Conservation (phyloP, 2,797 vertebrate genomes). For the Amniataba percoides region DNA sequence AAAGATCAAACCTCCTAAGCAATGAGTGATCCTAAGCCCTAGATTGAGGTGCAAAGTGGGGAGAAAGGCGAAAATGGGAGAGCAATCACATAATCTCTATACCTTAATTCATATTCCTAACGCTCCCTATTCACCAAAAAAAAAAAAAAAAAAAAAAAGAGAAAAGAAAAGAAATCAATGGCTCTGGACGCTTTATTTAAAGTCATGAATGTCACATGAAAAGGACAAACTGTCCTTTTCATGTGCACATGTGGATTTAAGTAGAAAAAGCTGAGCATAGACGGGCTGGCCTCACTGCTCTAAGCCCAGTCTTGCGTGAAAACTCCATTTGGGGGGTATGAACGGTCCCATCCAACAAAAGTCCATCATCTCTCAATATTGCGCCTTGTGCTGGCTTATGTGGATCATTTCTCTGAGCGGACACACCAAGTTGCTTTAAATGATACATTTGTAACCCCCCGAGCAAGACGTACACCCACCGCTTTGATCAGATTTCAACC, state of each 20-base stretch:
- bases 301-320: slow-evolving; percentile 57
- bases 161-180: slow-evolving; percentile 56
- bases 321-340: slow-evolving; percentile 58
- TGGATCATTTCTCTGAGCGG: slow-evolving; percentile 41
- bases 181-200: slow-evolving; percentile 49
- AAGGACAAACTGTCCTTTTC: slow-evolving; percentile 43
- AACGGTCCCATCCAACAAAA: slow-evolving; percentile 41
- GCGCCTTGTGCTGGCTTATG: slow-evolving; percentile 19
- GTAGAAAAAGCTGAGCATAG: slow-evolving; percentile 26
- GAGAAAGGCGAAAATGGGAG: not conserved
- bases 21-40: slow-evolving; percentile 53
- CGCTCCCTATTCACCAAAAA: slow-evolving; percentile 39
- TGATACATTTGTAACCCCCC: slow-evolving; percentile 29
- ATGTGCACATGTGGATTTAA: slow-evolving; percentile 42
- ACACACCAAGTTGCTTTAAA: slow-evolving; percentile 37
- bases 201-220: slow-evolving; percentile 58
- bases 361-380: slow-evolving; percentile 57
- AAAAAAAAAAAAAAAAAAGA: slow-evolving; percentile 32
- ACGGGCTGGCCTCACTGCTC: slow-evolving; percentile 34
- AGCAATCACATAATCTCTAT: slow-evolving; percentile 46
- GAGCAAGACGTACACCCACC: slow-evolving; percentile 12
- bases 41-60: slow-evolving; percentile 41
- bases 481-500: slow-evolving; percentile 59
- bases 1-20: slow-evolving; percentile 58
- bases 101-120: slow-evolving; percentile 60